A percentile compares a stretch with the other conserved stretches of the same genome.
These are phyloP conservation scores for Alitta virens DNA, from an alignment of 2,888 invertebrate genomes.

Conservation along the genomic window DNA sequence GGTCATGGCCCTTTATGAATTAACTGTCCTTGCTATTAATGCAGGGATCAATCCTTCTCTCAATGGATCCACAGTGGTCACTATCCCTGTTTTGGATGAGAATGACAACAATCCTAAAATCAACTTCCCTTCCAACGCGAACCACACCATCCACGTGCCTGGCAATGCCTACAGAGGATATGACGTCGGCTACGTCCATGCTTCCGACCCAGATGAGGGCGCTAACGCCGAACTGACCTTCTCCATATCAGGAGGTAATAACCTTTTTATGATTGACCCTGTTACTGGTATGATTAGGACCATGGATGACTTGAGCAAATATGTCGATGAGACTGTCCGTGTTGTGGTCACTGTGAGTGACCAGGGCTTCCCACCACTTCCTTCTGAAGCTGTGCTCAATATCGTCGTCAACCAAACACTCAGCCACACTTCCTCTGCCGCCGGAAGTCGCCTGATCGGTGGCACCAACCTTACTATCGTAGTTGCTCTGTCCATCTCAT, in stretches of 20 bases:
- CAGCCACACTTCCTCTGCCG: neutral
- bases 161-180: constrained; percentile 7
- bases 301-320: neutral
- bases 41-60: neutral
- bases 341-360: constrained; percentile 7
- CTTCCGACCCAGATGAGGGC: constrained; percentile 12
- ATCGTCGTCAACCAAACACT: constrained; percentile 5
- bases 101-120: constrained; percentile 11
- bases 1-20: constrained; percentile 71
- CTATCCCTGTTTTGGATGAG: neutral
- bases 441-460: constrained; percentile 6
- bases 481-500: constrained; percentile 7
- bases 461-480: constrained; percentile 15
- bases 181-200: constrained; percentile 4
- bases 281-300: constrained; percentile 8
- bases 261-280: constrained; percentile 4
- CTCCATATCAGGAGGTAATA: constrained; percentile 1
- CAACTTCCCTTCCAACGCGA: constrained; percentile 6
- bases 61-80: neutral
- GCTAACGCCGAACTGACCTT: constrained; percentile 12
- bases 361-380: constrained; percentile 1
- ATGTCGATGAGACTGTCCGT: constrained; percentile 1
- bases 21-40: constrained; percentile 67
- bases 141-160: constrained; percentile 13
- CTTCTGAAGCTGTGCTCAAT: constrained; percentile 5